These are phyloP conservation scores for Malurus leucopterus DNA, from an alignment of 2,797 vertebrate genomes.

Conservation along the genomic window DNA sequence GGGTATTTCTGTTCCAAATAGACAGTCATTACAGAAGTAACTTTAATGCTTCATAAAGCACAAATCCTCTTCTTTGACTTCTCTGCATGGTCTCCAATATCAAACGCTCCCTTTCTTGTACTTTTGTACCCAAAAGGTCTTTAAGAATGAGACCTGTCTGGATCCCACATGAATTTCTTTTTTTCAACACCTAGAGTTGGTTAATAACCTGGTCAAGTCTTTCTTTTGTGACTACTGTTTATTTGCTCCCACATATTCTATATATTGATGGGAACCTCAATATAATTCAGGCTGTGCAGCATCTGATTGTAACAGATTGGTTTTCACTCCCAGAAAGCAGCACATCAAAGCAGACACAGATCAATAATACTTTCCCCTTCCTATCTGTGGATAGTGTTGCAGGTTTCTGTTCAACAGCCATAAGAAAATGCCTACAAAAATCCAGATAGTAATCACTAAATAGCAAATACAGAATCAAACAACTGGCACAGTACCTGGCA, in stretches of 20 bases:
- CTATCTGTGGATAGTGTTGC: slow-evolving; percentile 4
- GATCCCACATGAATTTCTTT: slow-evolving; percentile 25
- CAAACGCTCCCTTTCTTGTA: slow-evolving; percentile 32
- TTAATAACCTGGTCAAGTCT: slow-evolving; percentile 40
- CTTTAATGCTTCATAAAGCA: slow-evolving; percentile 31
- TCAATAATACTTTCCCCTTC: slow-evolving; percentile 38
- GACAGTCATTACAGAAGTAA: slow-evolving; percentile 6
- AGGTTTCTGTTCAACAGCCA: slow-evolving; percentile 26
- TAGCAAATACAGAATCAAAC: slow-evolving; percentile 7
- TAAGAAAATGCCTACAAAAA: slow-evolving; percentile 32
- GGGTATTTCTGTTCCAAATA: slow-evolving; percentile 12
- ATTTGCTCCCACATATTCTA: slow-evolving; percentile 38
- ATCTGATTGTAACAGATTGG: slow-evolving; percentile 42
- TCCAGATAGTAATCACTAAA: background rate
- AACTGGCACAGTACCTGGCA: background rate
- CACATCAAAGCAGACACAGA: slow-evolving; percentile 44
- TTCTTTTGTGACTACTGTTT: slow-evolving; percentile 36
- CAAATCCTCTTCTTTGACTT: slow-evolving; percentile 27
- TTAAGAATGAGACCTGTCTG: slow-evolving; percentile 43
- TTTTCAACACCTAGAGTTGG: background rate
- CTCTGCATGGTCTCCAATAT: slow-evolving; percentile 26
- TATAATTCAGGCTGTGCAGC: slow-evolving; percentile 36
- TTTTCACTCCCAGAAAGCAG: slow-evolving; percentile 42
- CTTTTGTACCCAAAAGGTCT: slow-evolving; percentile 33
- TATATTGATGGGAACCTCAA: slow-evolving; percentile 45